phyloP scores from a whole-genome alignment of 2,888 invertebrate species.

The Autographa pulchrina region DNA sequence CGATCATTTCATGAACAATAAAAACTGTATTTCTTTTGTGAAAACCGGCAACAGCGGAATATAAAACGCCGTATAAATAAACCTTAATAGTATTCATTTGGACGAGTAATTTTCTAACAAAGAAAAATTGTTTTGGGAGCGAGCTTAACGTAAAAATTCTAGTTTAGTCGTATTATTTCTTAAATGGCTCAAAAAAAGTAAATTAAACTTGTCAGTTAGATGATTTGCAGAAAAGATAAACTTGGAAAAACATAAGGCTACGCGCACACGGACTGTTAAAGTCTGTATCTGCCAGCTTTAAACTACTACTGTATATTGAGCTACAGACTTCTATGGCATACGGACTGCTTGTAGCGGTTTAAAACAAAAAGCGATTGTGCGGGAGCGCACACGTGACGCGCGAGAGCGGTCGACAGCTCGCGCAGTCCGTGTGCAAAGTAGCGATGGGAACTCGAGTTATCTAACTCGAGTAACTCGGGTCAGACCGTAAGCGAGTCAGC shows the following conservation, averaged over 20 bases:
- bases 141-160: conserved; percentile 24
- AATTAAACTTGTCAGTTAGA: conserved; percentile 38
- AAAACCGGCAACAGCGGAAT: neutral
- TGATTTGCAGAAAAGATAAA: conserved; percentile 44
- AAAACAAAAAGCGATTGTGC: too few species aligned
- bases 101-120: conserved; percentile 30
- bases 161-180: conserved; percentile 16
- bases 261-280: too few species aligned
- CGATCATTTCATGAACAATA: neutral
- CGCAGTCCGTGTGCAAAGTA: too few species aligned
- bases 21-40: neutral
- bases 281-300: too few species aligned
- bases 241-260: neutral
- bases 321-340: too few species aligned
- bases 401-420: too few species aligned
- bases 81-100: conserved; percentile 19
- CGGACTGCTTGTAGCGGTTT: too few species aligned
- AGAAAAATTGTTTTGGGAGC: conserved; percentile 28
- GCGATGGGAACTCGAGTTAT: too few species aligned
- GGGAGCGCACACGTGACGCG: too few species aligned
- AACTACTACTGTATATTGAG: too few species aligned
- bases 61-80: neutral
- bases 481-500: too few species aligned
- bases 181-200: conserved; percentile 34
- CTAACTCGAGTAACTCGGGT: too few species aligned